Evolutionary conservation across 2,797 vertebrate genomes (phyloP).

Genomic region (Sebastes goodei): DNA sequence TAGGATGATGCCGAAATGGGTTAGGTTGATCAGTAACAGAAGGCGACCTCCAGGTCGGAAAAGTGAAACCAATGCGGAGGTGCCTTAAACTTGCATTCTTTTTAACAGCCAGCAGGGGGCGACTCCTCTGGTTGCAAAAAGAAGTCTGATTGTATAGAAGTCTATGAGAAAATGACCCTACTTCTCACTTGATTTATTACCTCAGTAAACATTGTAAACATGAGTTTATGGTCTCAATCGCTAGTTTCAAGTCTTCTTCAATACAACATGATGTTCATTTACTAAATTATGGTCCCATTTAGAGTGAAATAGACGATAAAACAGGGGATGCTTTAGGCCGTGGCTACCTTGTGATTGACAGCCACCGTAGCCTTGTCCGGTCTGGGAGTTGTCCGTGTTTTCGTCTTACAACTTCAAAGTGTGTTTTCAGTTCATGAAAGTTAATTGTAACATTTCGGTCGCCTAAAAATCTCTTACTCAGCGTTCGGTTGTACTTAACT

Average conservation of each 20-base stretch:
- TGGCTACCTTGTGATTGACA: neutral
- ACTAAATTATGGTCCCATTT: neutral
- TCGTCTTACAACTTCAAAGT: neutral
- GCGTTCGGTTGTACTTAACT: neutral
- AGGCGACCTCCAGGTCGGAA: neutral
- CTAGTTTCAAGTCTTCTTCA: neutral
- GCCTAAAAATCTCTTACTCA: neutral
- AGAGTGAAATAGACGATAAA: neutral
- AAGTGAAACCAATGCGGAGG: neutral
- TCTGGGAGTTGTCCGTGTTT: neutral
- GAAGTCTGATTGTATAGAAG: neutral
- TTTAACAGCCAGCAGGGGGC: too few species aligned
- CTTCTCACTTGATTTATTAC: neutral
- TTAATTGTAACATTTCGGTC: neutral
- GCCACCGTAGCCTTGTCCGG: accelerated
- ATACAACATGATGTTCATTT: neutral
- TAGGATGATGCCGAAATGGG: neutral
- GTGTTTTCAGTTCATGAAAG: neutral
- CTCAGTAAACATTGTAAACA: neutral
- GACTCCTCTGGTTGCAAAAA: neutral
- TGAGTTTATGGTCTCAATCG: neutral
- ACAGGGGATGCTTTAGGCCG: accelerated
- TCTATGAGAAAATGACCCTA: accelerated
- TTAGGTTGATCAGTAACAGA: neutral
- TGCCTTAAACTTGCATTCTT: too few species aligned